phyloP scores from a whole-genome alignment of 2,113 vertebrate species.

The Mionectes macconnelli region DNA sequence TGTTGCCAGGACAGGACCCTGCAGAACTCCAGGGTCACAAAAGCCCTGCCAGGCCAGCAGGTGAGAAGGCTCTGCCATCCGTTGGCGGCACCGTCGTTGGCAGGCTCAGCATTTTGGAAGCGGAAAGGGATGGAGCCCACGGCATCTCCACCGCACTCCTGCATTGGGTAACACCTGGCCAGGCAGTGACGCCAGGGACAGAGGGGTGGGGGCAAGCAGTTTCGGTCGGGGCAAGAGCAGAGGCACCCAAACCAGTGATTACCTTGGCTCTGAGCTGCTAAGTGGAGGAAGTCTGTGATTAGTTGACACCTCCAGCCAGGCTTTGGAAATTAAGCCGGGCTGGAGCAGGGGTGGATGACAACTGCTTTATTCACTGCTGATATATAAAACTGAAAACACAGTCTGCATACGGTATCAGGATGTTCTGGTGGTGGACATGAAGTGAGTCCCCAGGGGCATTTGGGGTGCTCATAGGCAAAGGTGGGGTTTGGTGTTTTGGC shows the following conservation, averaged over 20 bases:
- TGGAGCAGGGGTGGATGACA: slow-evolving; percentile 41
- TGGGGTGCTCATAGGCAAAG: neutral
- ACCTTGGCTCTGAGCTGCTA: slow-evolving; percentile 46
- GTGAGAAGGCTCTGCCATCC: fast-evolving
- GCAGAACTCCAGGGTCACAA: neutral
- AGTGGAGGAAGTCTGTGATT: slow-evolving; percentile 67
- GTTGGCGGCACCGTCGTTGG: fast-evolving
- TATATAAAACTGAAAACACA: slow-evolving; percentile 7
- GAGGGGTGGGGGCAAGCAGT: slow-evolving; percentile 49
- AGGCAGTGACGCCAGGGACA: neutral
- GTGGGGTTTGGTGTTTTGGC: neutral
- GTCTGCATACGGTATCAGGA: neutral
- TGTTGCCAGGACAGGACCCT: neutral
- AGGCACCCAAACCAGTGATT: slow-evolving; percentile 55
- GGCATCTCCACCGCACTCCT: fast-evolving
- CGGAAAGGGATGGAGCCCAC: fast-evolving
- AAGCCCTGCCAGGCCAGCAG: neutral
- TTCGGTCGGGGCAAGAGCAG: slow-evolving; percentile 58
- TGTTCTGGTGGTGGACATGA: fast-evolving
- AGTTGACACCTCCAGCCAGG: slow-evolving; percentile 53
- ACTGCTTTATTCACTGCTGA: slow-evolving; percentile 43
- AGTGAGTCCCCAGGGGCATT: fast-evolving
- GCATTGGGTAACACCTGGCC: slow-evolving; percentile 15
- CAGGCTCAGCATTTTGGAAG: neutral
- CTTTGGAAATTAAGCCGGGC: slow-evolving; percentile 30